phyloP scores from a whole-genome alignment of 2,888 invertebrate species.

The Andrena chrysosceles region DNA sequence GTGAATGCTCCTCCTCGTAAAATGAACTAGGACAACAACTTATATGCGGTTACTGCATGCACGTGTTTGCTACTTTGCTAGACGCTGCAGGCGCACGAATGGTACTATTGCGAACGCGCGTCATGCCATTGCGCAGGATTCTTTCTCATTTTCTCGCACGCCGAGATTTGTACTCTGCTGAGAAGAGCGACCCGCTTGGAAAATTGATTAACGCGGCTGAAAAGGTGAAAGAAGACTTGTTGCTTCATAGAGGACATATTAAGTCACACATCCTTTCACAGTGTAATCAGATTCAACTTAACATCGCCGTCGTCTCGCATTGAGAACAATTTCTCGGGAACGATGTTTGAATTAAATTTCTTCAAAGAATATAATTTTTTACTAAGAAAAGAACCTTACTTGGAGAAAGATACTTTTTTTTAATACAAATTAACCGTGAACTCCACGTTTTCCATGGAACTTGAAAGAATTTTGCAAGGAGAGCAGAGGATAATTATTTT shows the following conservation, averaged over 20 bases:
- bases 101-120: conserved; percentile 39
- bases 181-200: conserved; percentile 26
- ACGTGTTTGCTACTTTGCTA: conserved; percentile 44
- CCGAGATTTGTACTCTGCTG: conserved; percentile 18
- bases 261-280: no score
- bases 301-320: no score
- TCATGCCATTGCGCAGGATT: conserved; percentile 28
- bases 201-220: conserved; percentile 18
- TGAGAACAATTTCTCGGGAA: no score
- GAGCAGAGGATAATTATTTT: no score
- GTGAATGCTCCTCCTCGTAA: conserved; percentile 51
- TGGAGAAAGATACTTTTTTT: no score
- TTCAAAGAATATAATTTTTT: no score
- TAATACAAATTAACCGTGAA: no score
- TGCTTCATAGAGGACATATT: background rate
- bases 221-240: background rate
- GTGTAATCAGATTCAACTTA: no score
- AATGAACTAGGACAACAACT: conserved; percentile 60
- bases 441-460: no score
- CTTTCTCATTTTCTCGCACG: conserved; percentile 47
- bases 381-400: no score
- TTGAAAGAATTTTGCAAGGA: no score
- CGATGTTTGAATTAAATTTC: no score
- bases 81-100: conserved; percentile 42
- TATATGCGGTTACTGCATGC: conserved; percentile 46